Base-by-base conservation (phyloP, 92 coral and sea anemone genomes). In the Desmophyllum pertusum region DNA sequence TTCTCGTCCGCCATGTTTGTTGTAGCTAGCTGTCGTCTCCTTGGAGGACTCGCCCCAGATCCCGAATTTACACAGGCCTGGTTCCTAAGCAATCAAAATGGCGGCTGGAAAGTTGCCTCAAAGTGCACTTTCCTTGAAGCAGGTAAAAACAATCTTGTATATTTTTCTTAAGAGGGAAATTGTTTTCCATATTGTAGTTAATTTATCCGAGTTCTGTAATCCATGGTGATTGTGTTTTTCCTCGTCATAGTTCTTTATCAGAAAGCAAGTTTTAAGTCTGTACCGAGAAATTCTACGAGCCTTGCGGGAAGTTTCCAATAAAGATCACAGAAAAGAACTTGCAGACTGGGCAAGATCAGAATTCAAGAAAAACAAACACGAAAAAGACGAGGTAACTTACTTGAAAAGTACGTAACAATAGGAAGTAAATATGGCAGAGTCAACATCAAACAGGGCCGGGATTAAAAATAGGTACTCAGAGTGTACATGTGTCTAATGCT, bases 1-100 rank as follows among this genome's bases (percentile, higher is more conserved):
- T 73, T 86, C 61, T 85, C 88, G 81, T 94, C 95, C 95, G 98
- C 98, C 98, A 94, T 94, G 39, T 88, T 91, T 81, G 82, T 75
- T 83, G 73, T 72, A 61, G 27, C 37, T 57, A n/a, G n/a, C n/a
- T n/a, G n/a, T 80, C n/a, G 81, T 83, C 83, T 69, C 85, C 94
- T 76, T 70, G 78, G 88, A 83, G 77, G 51, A 39, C 51, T 52
- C 77, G 81, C 84, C 43, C 85, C 87, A 75, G 78, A 70, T 38
- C 78, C 80, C 48, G 33, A 15, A 25, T 80, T 37, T 19, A 41
- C 77, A 68, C 62, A 78, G 79, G 88, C 87, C 42, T 65, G 93
- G 91, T 41, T 72, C 55, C 86, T 37, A 43, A 75, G 55, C 35
- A 29, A 39, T 52, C 80, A 93, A 89, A 62, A 94, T 94, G 98